These are phyloP conservation scores for Phataginus tricuspis DNA, from an alignment of 2,797 vertebrate genomes.

Conservation along the genomic window DNA sequence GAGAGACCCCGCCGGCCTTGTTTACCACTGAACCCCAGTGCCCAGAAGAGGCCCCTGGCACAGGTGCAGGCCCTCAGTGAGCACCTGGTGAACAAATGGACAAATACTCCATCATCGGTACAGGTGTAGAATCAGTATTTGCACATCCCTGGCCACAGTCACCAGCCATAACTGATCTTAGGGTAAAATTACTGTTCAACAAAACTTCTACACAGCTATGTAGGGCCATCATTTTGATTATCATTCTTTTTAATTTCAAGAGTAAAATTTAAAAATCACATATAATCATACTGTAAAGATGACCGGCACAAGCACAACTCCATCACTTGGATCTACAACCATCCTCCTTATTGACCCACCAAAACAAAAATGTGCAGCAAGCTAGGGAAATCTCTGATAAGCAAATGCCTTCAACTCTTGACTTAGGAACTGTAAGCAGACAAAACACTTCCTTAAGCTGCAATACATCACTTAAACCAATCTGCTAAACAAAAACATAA, in stretches of 20 bases:
- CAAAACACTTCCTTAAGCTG: not conserved
- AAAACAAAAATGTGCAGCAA: not conserved
- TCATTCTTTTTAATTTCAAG: not conserved
- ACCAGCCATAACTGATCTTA: not conserved
- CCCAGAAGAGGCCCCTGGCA: not conserved
- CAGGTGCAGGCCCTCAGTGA: not conserved
- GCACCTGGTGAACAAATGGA: not conserved
- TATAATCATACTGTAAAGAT: not conserved
- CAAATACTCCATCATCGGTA: fast-evolving
- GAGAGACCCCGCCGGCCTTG: not conserved
- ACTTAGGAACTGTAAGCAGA: not conserved
- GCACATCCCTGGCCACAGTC: not conserved
- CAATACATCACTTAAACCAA: not conserved
- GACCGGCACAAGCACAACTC: not conserved
- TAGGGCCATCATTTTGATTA: not conserved
- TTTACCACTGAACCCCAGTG: not conserved
- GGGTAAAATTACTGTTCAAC: not conserved
- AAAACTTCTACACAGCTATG: not conserved
- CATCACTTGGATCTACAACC: not conserved
- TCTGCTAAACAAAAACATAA: not conserved
- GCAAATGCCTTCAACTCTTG: not conserved
- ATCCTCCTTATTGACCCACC: not conserved
- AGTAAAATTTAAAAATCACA: not conserved
- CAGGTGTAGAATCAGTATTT: fast-evolving
- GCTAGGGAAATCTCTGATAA: not conserved